Evolutionary conservation across 2,888 invertebrate species (phyloP), one percentile per base, ranked within the genome.

Genomic region (Ditula angustiorana): DNA sequence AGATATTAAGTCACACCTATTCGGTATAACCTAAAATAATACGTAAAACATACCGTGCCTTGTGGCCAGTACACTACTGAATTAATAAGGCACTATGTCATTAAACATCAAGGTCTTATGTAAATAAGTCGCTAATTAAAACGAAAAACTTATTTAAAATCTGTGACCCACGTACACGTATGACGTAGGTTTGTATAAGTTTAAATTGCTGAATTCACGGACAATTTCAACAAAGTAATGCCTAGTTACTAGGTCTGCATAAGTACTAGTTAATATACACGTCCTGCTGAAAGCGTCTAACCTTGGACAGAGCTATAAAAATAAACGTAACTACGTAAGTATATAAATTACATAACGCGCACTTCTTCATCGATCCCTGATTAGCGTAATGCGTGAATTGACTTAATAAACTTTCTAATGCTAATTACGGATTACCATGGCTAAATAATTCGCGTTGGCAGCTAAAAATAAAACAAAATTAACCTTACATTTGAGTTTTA

Each of bases 401-500:
- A 85, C 80, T 86, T 84, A 79, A 76, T 66, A 69, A 79, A 78
- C 72, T 79, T 78, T 72, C 64, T 67, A 72, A 72, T 71, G 68
- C 67, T 52, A 61, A 65, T 67, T 59, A 50, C 30, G 24, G 13
- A 24, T 26, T 28, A 58, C 19, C 47, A 57, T 50, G 37, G 49
- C 57, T n/a, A 53, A 41, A 47, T 35, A 49, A 63, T 47, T 46
- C 37, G 58, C 55, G 56, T 55, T 64, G 52, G 41, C 35, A 23
- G 35, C 62, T 63, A 73, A 68, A 69, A 76, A 75, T 74, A 75
- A 78, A 74, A 70, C 78, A 71, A 78, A 79, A 74, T 73, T 89
- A 89, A 88, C 88, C 90, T 89, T 85, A 69, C 83, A 87, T 81
- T 74, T 78, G 74, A n/a, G n/a, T 69, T 37, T 19, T 26, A 47